Base-by-base conservation (phyloP, 2,888 invertebrate species). In the Orthosia incerta region DNA sequence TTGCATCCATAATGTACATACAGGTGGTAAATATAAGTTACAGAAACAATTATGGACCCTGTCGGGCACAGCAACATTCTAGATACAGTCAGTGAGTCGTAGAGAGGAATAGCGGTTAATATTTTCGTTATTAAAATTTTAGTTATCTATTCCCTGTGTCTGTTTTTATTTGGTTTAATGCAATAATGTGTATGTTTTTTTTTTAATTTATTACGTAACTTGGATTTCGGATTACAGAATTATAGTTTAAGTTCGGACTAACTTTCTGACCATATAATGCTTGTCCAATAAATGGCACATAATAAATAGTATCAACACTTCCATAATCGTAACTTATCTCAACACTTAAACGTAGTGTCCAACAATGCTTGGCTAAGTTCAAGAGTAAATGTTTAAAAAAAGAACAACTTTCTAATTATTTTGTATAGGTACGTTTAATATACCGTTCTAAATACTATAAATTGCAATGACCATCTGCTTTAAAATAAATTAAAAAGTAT, bases 401-500 rank as follows among this genome's bases (percentile, higher is more conserved):
- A n/a, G n/a, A n/a, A n/a, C n/a, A n/a, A n/a, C 74, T 80, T 70
- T 74, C 75, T 69, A 69, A 57, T 66, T 57, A 23, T 68, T 72
- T 51, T 60, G 46, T 56, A 46, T 51, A n/a, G n/a, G n/a, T n/a
- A 79, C 20, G n/a, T 20, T 65, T 18, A 12, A 65, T 12, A 23
- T 5, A 57, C 16, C 39, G 13, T 20, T 13, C 31, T 39, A 64
- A 79, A 73, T 63, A 63, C 15, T 26, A 39, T 16, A 26, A 26
- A 57, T 18, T 62, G 48, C n/a, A n/a, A 18, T 15, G 15, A 13
- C 7, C 20, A 57, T 50, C 31, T 57, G 39, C 31, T 60, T 55
- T n/a, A 71, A n/a, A 74, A 53, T 45, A 39, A 56, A 50, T 20
- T 71, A 16, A n/a, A 48, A 45, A 1, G 16, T 45, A 60, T 70